Conservation (phyloP, 2,888 invertebrate genomes). For the Criorhina ranunculi region DNA sequence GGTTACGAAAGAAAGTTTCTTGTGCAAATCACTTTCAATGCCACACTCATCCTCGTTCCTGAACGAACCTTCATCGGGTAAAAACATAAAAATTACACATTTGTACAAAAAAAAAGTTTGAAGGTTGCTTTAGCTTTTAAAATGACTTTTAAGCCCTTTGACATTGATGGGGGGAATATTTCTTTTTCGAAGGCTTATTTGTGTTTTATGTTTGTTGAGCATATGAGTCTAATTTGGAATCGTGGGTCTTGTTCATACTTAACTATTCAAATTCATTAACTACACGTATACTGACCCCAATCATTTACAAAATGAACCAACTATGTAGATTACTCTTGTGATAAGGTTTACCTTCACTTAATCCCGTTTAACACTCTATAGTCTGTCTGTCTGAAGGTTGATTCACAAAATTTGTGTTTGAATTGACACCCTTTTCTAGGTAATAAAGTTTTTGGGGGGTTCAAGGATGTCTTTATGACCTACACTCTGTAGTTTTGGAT, state of each 20-base stretch:
- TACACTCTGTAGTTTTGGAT: neutral
- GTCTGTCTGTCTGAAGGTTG: constrained; percentile 7
- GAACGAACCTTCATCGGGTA: neutral
- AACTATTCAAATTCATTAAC: constrained; percentile 5
- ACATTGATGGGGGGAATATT: constrained; percentile 9
- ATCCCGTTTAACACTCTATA: neutral
- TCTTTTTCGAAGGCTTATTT: neutral
- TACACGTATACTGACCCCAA: neutral
- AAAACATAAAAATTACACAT: constrained; percentile 16
- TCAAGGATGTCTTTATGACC: constrained; percentile 17
- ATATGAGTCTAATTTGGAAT: no score
- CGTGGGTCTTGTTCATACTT: neutral
- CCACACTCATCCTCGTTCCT: neutral
- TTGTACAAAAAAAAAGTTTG: constrained; percentile 22
- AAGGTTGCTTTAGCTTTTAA: constrained; percentile 19
- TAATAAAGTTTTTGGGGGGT: constrained; percentile 1
- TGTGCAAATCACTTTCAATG: constrained; percentile 38
- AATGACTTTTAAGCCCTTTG: constrained; percentile 11
- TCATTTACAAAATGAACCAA: neutral
- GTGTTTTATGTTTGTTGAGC: neutral
- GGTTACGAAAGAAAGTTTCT: constrained; percentile 18
- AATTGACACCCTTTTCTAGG: constrained; percentile 28
- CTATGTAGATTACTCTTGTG: neutral
- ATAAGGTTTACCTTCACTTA: constrained; percentile 3
- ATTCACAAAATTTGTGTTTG: constrained; percentile 12